Evolutionary conservation across 1,140 invertebrate species (phyloP).

Genomic region (Drosophila suzukii): DNA sequence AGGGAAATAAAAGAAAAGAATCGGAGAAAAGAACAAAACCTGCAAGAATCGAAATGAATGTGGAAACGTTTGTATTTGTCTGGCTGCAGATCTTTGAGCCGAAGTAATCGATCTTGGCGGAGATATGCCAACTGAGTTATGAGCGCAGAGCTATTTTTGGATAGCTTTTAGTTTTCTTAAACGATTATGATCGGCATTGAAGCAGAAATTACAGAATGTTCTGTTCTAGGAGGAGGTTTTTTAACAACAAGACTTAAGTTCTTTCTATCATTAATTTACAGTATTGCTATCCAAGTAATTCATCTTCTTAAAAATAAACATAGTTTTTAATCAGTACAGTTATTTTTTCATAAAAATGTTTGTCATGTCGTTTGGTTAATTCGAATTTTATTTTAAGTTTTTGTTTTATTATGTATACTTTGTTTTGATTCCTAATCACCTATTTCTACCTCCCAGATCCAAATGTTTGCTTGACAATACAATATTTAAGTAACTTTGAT

Average conservation of each 20-base stretch:
- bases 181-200: slow-evolving; percentile 1
- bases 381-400: no score
- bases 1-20: slow-evolving; percentile 6
- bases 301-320: no score
- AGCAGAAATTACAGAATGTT: neutral
- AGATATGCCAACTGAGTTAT: slow-evolving; percentile 36
- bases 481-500: neutral
- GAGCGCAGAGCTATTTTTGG: slow-evolving; percentile 29
- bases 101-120: slow-evolving; percentile 35
- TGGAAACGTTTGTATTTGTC: slow-evolving; percentile 47
- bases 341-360: no score
- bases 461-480: neutral
- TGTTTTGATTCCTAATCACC: no score
- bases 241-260: no score
- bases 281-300: no score
- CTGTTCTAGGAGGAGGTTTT: neutral
- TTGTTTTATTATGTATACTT: no score
- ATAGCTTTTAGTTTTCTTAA: slow-evolving; percentile 20
- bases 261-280: no score
- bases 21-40: slow-evolving; percentile 26
- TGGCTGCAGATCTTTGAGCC: slow-evolving; percentile 32
- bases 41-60: slow-evolving; percentile 39
- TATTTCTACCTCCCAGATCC: neutral
- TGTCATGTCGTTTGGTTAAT: no score
- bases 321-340: no score